phyloP scores from a whole-genome alignment of 2,888 invertebrate species.

The Pollenia amentaria region DNA sequence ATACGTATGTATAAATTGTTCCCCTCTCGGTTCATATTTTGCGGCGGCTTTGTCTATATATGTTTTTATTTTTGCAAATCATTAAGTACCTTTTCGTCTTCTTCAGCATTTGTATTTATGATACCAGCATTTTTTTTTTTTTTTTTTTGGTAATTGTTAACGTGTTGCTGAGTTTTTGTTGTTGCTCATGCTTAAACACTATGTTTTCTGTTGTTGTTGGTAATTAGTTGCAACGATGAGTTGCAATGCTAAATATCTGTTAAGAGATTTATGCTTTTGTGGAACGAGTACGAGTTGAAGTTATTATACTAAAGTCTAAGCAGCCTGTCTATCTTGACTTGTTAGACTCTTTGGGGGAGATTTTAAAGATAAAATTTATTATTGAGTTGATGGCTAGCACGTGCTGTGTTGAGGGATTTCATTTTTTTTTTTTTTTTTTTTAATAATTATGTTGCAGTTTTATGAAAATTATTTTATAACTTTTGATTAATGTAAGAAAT shows the following conservation, averaged over 20 bases:
- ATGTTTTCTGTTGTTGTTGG: constrained; percentile 37
- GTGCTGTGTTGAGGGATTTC: constrained; percentile 61
- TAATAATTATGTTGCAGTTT: not conserved
- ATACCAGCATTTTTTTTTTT: constrained; percentile 28
- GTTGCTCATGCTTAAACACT: constrained; percentile 45
- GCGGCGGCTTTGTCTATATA: constrained; percentile 36
- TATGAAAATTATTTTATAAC: not conserved
- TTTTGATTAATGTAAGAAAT: not conserved
- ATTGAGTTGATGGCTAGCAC: constrained; percentile 61
- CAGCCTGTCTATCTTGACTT: constrained; percentile 12
- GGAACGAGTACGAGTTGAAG: not conserved
- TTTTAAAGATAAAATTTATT: constrained; percentile 52
- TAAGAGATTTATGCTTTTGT: constrained; percentile 25
- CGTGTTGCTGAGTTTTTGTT: constrained; percentile 50
- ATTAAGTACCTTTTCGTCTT: constrained; percentile 32
- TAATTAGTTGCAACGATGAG: constrained; percentile 73
- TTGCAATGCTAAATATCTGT: constrained; percentile 56
- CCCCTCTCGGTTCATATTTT: not conserved
- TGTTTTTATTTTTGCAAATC: constrained; percentile 61
- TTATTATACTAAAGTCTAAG: constrained; percentile 38
- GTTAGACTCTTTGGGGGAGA: constrained; percentile 34
- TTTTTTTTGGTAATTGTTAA: constrained; percentile 56
- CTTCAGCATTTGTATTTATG: constrained; percentile 19
- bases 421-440: not conserved
- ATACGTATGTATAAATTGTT: not conserved